phyloP scores from a whole-genome alignment of 2,888 invertebrate genomes.

The Melanargia galathea region DNA sequence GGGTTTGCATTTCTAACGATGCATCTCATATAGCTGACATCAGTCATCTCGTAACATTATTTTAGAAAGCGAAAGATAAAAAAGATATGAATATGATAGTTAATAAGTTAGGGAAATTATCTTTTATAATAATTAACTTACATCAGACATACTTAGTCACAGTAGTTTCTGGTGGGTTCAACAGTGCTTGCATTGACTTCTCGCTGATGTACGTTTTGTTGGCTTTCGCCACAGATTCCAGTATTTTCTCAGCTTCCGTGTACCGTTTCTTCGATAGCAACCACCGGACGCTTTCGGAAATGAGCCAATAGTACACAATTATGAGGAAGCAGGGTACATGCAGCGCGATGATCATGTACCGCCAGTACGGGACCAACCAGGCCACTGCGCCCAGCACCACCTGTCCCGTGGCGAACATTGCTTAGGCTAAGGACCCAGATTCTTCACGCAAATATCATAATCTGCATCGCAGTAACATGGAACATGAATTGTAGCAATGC shows the following conservation, averaged over 20 bases:
- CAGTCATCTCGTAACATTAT: too few relatives aligned
- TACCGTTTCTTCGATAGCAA: slow-evolving; percentile 85
- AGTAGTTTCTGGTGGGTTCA: slow-evolving; percentile 49
- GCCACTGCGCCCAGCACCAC: slow-evolving; percentile 85
- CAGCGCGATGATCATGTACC: slow-evolving; percentile 83
- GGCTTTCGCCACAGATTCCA: slow-evolving; percentile 83
- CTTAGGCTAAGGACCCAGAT: too few relatives aligned
- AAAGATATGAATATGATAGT: too few relatives aligned
- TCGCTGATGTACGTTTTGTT: slow-evolving; percentile 83
- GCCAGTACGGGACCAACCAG: slow-evolving; percentile 86
- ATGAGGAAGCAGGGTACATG: slow-evolving; percentile 87
- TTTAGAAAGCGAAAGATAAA: too few relatives aligned
- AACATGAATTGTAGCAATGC: too few relatives aligned
- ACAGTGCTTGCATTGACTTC: slow-evolving; percentile 70
- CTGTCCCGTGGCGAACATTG: slow-evolving; percentile 88
- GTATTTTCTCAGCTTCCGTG: slow-evolving; percentile 82
- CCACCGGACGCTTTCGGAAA: slow-evolving; percentile 88
- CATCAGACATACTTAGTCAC: slow-evolving; percentile 11
- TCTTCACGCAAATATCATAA: too few relatives aligned
- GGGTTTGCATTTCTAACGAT: too few relatives aligned
- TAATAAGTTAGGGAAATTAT: too few relatives aligned
- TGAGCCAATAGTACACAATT: slow-evolving; percentile 85
- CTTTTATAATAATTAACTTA: too few relatives aligned
- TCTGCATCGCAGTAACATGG: too few relatives aligned
- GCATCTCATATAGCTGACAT: too few relatives aligned